Evolutionary conservation across 2,888 invertebrate genomes (phyloP).

Genomic region (Antitype chi): DNA sequence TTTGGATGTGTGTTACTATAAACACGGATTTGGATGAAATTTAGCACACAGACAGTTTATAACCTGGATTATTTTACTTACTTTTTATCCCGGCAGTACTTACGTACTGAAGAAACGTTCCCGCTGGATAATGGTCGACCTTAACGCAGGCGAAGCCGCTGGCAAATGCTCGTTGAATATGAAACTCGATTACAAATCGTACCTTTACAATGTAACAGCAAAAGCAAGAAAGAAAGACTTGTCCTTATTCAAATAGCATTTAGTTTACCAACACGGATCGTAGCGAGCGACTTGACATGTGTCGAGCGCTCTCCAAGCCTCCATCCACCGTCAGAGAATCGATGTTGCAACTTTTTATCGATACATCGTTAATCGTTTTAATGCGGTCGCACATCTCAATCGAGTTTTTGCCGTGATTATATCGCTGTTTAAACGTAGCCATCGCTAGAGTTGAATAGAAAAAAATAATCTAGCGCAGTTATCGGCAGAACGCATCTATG

Average conservation of each 20-base stretch:
- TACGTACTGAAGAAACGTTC: too few species aligned
- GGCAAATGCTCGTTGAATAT: not conserved
- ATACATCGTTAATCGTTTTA: conserved; percentile 65
- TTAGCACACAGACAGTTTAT: too few species aligned
- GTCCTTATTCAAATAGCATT: conserved; percentile 64
- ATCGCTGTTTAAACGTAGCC: conserved; percentile 67
- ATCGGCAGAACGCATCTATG: conserved; percentile 62
- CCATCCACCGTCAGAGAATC: conserved; percentile 60
- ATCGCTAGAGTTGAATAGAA: conserved; percentile 12
- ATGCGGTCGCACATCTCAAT: conserved; percentile 73
- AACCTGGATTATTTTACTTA: too few species aligned
- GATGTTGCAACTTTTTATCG: conserved; percentile 70
- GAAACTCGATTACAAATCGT: not conserved
- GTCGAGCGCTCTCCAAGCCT: conserved; percentile 39
- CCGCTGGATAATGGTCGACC: too few species aligned
- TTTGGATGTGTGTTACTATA: too few species aligned
- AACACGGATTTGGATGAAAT: too few species aligned
- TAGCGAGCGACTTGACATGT: conserved; percentile 44
- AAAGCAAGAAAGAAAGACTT: conserved; percentile 23
- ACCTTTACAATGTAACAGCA: conserved; percentile 19
- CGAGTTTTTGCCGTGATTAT: conserved; percentile 72
- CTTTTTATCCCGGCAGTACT: too few species aligned
- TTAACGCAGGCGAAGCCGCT: too few species aligned
- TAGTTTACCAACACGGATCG: conserved; percentile 56
- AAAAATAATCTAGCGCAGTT: conserved; percentile 56